Evolutionary conservation across 1,140 invertebrate species (phyloP).

Genomic region (Drosophila mayri): DNA sequence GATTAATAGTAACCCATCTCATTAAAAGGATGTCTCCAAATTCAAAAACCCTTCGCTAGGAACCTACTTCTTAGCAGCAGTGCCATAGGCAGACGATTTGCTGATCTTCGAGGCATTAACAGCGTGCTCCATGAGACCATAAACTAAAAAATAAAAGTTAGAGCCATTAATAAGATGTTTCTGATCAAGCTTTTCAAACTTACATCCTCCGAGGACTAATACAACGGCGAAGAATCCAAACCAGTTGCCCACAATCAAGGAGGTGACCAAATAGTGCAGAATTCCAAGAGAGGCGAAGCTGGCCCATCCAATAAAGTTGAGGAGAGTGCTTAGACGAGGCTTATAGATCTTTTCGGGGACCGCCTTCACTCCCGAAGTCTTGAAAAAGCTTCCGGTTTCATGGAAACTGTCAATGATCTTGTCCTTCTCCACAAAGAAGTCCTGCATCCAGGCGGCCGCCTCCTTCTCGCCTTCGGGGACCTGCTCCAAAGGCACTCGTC

Average conservation of each 20-base stretch:
- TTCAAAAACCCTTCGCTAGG: conserved; percentile 3
- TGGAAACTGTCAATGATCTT: conserved; percentile 92
- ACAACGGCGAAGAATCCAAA: conserved; percentile 89
- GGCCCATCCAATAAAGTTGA: conserved; percentile 90
- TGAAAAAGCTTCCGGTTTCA: conserved; percentile 93
- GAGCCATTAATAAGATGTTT: not conserved
- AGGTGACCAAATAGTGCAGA: conserved; percentile 88
- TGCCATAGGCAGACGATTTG: conserved; percentile 91
- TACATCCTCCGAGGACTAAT: conserved; percentile 89
- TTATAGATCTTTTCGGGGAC: conserved; percentile 87
- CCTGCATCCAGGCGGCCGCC: conserved; percentile 92
- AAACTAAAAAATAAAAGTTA: conserved; percentile 88
- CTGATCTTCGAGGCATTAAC: conserved; percentile 94
- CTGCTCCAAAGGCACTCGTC: conserved; percentile 91
- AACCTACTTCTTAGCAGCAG: conserved; percentile 50
- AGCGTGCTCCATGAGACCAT: conserved; percentile 90
- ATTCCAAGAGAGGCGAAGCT: conserved; percentile 89
- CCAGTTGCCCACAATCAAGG: conserved; percentile 90
- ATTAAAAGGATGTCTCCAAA: not conserved
- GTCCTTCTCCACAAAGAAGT: conserved; percentile 88
- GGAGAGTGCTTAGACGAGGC: conserved; percentile 88
- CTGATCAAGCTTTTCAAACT: conserved; percentile 85
- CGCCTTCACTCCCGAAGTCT: conserved; percentile 89
- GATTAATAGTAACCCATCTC: conserved; percentile 1
- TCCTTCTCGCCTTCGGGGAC: conserved; percentile 92